Base-by-base conservation (phyloP, 2,797 vertebrate species). In the Pygocentrus nattereri region DNA sequence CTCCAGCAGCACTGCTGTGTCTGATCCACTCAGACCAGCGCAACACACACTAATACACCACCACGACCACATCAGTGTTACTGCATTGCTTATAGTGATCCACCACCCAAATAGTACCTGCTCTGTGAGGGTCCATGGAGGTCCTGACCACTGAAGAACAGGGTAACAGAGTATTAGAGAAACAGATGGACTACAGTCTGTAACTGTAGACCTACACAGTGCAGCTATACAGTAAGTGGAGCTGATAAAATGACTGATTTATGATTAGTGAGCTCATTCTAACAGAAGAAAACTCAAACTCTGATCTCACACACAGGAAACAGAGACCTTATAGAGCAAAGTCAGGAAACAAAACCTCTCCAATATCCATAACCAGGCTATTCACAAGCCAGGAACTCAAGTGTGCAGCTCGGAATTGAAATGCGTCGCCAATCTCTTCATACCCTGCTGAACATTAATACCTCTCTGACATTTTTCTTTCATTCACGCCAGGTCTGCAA, bases 341-440 rank as follows among this genome's bases (percentile, higher is more conserved):
- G 30, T 6, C 6, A 59, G 1, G 7, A 59, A 25, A 59, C 56
- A 25, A 59, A 56, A 56, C 15, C 59, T 58, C 73, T 44, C 61
- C 12, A 52, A 56, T 23, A 31, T 76, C 52, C 38, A 47, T 70
- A 77, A 54, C 54, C 76, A 69, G 62, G 71, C 68, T 62, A 27
- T 73, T 78, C 76, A 65, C 74, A 68, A 73, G 47, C 44, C 18
- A 1, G 69, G 78, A 56, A 85, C 71, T 79, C 44, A 67, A 41
- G 68, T 34, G 44, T 56, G 67, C 56, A n/a, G 25, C 15, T 41
- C 74, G 19, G 73, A 75, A 76, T 76, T 73, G 74, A 85, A 77
- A 86, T 90, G 90, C 87, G 85, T 85, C 78, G 86, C 85, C 85
- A 80, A 47, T 86, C 85, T 83, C 80, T 88, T 86, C 88, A 83